Percentiles rank a stretch among this genome's conserved stretches.
Evolutionary conservation across 30 jellyfish, hydroid and myxozoan genomes (phyloP).

Genomic region (Catostylus mosaicus): DNA sequence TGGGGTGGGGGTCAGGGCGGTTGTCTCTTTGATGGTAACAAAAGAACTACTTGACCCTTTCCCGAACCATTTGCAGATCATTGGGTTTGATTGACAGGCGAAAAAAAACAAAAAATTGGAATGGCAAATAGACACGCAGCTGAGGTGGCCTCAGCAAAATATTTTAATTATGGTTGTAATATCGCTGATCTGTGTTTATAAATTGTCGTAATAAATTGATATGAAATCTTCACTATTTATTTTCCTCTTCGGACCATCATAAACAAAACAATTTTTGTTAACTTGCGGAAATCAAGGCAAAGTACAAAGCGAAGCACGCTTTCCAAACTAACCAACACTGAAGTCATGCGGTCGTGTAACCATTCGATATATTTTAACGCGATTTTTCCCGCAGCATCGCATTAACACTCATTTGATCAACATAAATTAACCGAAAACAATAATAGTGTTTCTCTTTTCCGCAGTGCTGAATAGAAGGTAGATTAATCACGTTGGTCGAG

Average conservation of each 20-base stretch:
- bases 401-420: slow-evolving; percentile 8
- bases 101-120: too few species aligned
- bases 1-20: too few species aligned
- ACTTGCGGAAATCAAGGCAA: background rate
- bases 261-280: background rate
- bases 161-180: background rate
- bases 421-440: background rate
- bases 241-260: background rate
- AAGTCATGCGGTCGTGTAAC: slow-evolving; percentile 7
- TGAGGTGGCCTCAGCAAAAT: too few species aligned
- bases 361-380: slow-evolving; percentile 8
- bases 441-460: background rate
- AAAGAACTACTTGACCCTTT: too few species aligned
- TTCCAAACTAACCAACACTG: background rate
- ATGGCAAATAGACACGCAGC: too few species aligned
- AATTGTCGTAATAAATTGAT: background rate
- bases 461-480: slow-evolving; percentile 17
- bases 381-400: slow-evolving; percentile 14
- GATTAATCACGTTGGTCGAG: background rate
- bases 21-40: too few species aligned
- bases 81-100: too few species aligned
- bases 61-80: too few species aligned
- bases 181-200: background rate
- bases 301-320: background rate
- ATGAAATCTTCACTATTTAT: background rate